A percentile compares a stretch with the other conserved stretches of the same genome.
Evolutionary conservation across 2,888 invertebrate genomes (phyloP).

Genomic region (Acleris emargana): DNA sequence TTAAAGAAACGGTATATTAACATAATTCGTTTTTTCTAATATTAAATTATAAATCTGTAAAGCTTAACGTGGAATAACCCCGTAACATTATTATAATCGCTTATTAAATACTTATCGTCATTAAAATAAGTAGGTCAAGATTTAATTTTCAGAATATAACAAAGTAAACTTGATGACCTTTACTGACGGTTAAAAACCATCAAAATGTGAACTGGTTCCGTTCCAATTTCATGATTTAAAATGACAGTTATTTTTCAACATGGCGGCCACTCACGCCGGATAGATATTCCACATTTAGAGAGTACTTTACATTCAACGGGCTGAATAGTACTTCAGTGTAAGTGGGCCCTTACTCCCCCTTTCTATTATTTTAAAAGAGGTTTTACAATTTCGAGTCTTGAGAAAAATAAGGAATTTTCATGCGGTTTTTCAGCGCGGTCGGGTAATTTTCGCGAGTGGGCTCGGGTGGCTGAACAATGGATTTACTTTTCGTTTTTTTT

Average conservation of each 20-base stretch:
- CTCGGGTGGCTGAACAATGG: slow-evolving; percentile 4
- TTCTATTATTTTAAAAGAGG: slow-evolving; percentile 38
- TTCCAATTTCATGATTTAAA: slow-evolving; percentile 19
- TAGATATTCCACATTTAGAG: slow-evolving; percentile 33
- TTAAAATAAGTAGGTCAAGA: no score
- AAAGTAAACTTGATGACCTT: no score
- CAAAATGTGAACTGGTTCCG: not conserved
- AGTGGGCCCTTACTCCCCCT: slow-evolving; percentile 27
- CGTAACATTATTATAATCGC: no score
- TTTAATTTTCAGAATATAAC: no score
- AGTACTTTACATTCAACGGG: slow-evolving; percentile 32
- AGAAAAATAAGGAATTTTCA: slow-evolving; percentile 23
- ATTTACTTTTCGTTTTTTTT: not conserved
- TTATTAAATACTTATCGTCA: no score
- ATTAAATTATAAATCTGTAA: no score
- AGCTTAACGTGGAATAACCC: no score
- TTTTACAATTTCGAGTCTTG: slow-evolving; percentile 36
- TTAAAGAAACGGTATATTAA: no score
- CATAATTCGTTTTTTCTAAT: no score
- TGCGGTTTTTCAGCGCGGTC: slow-evolving; percentile 14
- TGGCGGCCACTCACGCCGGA: slow-evolving; percentile 24
- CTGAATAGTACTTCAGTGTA: slow-evolving; percentile 29
- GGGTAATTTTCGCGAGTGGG: slow-evolving; percentile 27
- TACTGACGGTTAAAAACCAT: no score
- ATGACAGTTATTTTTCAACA: slow-evolving; percentile 35